Percentiles rank a stretch among this genome's conserved stretches.
Evolutionary conservation across 1,140 invertebrate genomes (phyloP).

Genomic region (Eriocheir sinensis): DNA sequence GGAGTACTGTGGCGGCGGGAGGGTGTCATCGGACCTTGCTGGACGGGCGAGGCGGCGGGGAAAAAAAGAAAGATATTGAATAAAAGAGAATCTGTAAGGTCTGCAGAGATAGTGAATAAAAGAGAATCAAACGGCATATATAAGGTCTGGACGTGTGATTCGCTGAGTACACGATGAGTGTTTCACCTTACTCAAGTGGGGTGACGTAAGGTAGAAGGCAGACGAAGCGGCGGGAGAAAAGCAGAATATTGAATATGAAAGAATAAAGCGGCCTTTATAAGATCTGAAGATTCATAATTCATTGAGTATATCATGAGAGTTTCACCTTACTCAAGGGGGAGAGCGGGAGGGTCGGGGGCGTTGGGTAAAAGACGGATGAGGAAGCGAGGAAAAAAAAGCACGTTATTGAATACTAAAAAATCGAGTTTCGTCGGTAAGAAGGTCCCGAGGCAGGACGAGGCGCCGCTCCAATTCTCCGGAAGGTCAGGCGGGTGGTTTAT

Average conservation of each 20-base stretch:
- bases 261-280: neutral
- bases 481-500: slow-evolving; percentile 38
- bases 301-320: no score
- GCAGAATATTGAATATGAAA: neutral
- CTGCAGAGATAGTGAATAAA: neutral
- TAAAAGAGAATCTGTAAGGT: neutral
- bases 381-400: neutral
- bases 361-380: neutral
- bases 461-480: neutral
- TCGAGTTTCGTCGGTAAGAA: neutral
- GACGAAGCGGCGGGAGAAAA: neutral
- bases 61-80: neutral
- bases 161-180: no score
- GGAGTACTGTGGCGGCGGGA: neutral
- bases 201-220: neutral
- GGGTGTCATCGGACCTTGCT: neutral
- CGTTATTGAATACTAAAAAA: slow-evolving; percentile 28
- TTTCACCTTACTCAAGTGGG: no score
- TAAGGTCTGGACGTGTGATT: no score
- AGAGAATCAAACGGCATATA: neutral
- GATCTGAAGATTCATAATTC: no score
- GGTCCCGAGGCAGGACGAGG: slow-evolving; percentile 18
- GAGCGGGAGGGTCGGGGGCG: no score
- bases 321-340: no score
- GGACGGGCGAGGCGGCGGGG: neutral